Base-by-base conservation (phyloP, 2,888 invertebrate genomes). In the Petrolisthes manimaculis region DNA sequence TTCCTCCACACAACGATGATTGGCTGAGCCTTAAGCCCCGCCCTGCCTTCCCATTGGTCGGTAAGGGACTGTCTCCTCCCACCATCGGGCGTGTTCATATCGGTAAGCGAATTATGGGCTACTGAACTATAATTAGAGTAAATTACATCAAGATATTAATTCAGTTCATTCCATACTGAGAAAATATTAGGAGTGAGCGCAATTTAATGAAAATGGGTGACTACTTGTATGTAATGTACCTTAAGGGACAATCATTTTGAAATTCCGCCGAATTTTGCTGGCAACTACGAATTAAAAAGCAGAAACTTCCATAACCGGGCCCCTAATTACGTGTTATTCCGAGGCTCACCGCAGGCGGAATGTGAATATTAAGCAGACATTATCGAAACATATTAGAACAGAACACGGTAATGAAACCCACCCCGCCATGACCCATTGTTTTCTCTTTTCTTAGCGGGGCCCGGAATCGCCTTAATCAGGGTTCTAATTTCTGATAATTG, bases 111-210 rank as follows among this genome's bases (percentile, higher is more conserved):
- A 89, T 89, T 89, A 87, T 85, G 86, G 86, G 78, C 86, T 89
- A 84, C 89, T 87, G 84, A 87, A 86, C 87, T 84, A 86, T 89
- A 89, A 89, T 89, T 89, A 86, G 84, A 84, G 89, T 83, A 87
- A 89, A 89, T 89, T 89, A 89, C 89, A 89, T 87, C 86, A 89
- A 85, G 84, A 89, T 89, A 89, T 89, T 89, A 89, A 89, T 89
- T 89, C 87, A 83, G 84, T 83, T 86, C 84, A 87, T 87, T 87
- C 86, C 80, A 87, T 84, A 84, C 85, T 81, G 89, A 89, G 89
- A 89, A 89, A 89, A 89, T 86, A 87, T 82, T 86, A 83, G 86
- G 86, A 87, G 86, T 84, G 83, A 84, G 82, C 89, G 86, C 84
- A 89, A 87, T 89, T 86, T 84, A 87, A 83, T 82, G 89, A 86